phyloP scores from a whole-genome alignment of 2,113 vertebrate species.

The Ornithorhynchus anatinus region DNA sequence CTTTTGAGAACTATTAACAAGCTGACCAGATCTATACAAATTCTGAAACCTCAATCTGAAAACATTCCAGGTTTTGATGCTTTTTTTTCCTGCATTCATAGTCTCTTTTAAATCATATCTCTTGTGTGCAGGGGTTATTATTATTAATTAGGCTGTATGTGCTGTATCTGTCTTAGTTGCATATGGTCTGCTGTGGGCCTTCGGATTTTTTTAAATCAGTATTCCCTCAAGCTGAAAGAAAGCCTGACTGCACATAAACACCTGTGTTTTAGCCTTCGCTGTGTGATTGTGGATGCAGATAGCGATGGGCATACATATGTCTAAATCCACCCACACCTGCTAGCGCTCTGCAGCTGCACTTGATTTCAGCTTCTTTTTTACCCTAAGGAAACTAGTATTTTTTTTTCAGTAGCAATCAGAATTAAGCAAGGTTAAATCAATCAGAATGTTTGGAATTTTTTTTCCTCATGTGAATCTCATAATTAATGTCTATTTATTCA shows the following conservation, averaged over 20 bases:
- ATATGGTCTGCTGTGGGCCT: conserved; percentile 71
- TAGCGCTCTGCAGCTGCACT: conserved; percentile 67
- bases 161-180: conserved; percentile 66
- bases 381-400: conserved; percentile 71
- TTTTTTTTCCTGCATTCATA: conserved; percentile 41
- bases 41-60: conserved; percentile 71
- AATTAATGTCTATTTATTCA: conserved; percentile 68
- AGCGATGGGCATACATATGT: too few relatives aligned
- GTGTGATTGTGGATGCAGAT: conserved; percentile 71
- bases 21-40: conserved; percentile 59
- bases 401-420: conserved; percentile 70
- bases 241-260: conserved; percentile 67
- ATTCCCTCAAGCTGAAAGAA: conserved; percentile 63
- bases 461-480: conserved; percentile 67
- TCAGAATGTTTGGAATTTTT: conserved; percentile 69
- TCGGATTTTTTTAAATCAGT: conserved; percentile 70
- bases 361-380: conserved; percentile 69
- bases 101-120: conserved; percentile 48
- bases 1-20: conserved; percentile 55
- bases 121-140: conserved; percentile 20
- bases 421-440: conserved; percentile 69
- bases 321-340: too few relatives aligned
- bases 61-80: conserved; percentile 74
- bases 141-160: conserved; percentile 49
- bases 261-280: conserved; percentile 63